phyloP scores from a whole-genome alignment of 2,113 vertebrate species.

The Trochalopteron elliotii region DNA sequence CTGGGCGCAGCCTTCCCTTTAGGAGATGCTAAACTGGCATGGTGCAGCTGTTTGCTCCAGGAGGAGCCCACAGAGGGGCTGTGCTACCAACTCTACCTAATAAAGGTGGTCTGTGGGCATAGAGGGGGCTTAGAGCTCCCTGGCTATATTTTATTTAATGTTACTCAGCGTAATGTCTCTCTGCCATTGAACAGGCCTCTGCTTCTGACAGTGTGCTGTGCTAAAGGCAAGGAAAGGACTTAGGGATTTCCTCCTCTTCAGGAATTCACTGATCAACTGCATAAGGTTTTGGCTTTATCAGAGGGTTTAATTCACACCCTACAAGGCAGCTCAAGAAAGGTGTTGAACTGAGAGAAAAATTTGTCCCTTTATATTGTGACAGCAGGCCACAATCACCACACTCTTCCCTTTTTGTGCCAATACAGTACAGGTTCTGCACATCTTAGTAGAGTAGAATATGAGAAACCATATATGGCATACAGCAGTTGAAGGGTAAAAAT shows the following conservation, averaged over 20 bases:
- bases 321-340: not conserved
- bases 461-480: not conserved
- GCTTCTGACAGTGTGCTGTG: not conserved
- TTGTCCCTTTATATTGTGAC: not conserved
- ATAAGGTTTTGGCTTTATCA: not conserved
- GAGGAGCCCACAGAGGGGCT: not conserved
- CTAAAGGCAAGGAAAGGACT: not conserved
- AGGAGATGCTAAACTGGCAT: not conserved
- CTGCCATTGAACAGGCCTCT: not conserved
- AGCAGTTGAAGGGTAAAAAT: not conserved
- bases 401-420: not conserved
- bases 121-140: not conserved
- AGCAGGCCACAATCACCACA: not conserved
- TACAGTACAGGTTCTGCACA: not conserved
- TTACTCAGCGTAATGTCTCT: not conserved
- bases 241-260: not conserved
- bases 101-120: not conserved
- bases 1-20: not conserved
- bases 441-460: not conserved
- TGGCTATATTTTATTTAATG: rapidly evolving
- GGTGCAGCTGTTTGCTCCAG: not conserved
- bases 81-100: not conserved
- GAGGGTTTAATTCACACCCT: not conserved
- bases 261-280: not conserved
- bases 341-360: not conserved